Evolutionary conservation across 2,797 vertebrate genomes (phyloP), one percentile per base, ranked within the genome.

Genomic region (Atherinosoma microstoma): DNA sequence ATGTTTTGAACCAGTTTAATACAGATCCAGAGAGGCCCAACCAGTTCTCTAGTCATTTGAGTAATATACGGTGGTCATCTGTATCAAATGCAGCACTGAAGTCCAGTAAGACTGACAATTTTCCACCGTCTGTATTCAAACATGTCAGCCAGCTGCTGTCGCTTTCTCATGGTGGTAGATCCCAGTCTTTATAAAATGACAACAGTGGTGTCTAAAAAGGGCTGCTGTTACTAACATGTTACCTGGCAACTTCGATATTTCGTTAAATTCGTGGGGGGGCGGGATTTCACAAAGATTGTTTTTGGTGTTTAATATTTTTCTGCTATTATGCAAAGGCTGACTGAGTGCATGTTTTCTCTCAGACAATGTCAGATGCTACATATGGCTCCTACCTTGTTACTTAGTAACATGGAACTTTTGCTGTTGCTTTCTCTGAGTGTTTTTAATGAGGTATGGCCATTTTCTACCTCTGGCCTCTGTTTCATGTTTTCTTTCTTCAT

Each of bases 221-320:
- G 13, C 38, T 64, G 45, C 47, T n/a, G 47, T 70, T 81, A 72
- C 58, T 11, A 6, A 4, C 34, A 69, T 65, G 67, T 82, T 79
- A 70, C 70, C 75, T 42, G 72, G 80, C 75, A 84, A 79, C 60
- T 73, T 56, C 6, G 29, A 35, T 40, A 68, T n/a, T 36, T 12
- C 22, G 35, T 18, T 11, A 0, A 11, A n/a, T n/a, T n/a, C n/a
- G n/a, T n/a, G n/a, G n/a, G n/a, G n/a, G n/a, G n/a, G n/a, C n/a
- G n/a, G 16, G 11, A 62, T 62, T 64, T 56, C 29, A 51, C 51
- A 58, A 51, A 65, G 40, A 70, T 65, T 35, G 6, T n/a, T 70
- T 60, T 49, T 68, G 42, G 36, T 73, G n/a, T 70, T 40, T 49
- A 59, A 66, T 74, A 29, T 68, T 66, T 58, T 58, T 20, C 57